phyloP scores from a whole-genome alignment of 2,113 vertebrate genomes.

The Ptychochromis oligacanthus region DNA sequence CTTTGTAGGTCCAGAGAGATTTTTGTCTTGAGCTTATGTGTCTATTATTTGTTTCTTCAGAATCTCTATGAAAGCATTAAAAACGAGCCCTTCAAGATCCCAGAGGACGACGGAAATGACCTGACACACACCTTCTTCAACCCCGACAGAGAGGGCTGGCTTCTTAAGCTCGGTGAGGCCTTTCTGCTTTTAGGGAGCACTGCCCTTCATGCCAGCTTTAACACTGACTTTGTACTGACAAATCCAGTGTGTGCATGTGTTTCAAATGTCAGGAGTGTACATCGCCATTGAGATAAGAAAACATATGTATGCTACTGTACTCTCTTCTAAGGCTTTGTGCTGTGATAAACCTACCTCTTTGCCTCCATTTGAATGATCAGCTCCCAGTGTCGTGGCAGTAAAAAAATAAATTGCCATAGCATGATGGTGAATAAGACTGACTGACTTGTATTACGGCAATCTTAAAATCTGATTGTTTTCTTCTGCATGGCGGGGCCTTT shows the following conservation, averaged over 20 bases:
- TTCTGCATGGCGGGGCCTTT: slow-evolving; percentile 79
- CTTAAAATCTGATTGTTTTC: slow-evolving; percentile 62
- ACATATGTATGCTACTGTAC: neutral
- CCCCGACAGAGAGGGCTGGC: slow-evolving; percentile 92
- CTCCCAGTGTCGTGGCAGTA: slow-evolving; percentile 15
- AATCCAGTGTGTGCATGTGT: neutral
- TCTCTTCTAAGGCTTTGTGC: slow-evolving; percentile 42
- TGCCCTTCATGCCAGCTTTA: neutral
- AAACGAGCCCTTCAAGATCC: slow-evolving; percentile 93
- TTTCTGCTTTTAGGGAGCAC: neutral
- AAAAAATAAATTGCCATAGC: slow-evolving; percentile 27
- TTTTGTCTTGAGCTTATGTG: neutral
- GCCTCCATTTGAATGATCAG: slow-evolving; percentile 32
- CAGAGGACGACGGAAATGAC: slow-evolving; percentile 93
- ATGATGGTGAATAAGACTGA: slow-evolving; percentile 34
- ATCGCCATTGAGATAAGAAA: neutral
- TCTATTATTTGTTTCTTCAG: slow-evolving; percentile 61
- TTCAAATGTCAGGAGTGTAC: neutral
- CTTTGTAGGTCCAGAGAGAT: neutral
- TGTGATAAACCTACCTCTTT: slow-evolving; percentile 38
- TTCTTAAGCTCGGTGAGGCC: slow-evolving; percentile 87
- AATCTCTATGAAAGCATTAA: slow-evolving; percentile 94
- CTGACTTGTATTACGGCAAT: slow-evolving; percentile 43
- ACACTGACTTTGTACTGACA: neutral
- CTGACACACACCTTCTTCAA: slow-evolving; percentile 94